A percentile compares a stretch with the other conserved stretches of the same genome.
phyloP scores from a whole-genome alignment of 2,113 vertebrate genomes.

The Ophthalmolycus amberensis region DNA sequence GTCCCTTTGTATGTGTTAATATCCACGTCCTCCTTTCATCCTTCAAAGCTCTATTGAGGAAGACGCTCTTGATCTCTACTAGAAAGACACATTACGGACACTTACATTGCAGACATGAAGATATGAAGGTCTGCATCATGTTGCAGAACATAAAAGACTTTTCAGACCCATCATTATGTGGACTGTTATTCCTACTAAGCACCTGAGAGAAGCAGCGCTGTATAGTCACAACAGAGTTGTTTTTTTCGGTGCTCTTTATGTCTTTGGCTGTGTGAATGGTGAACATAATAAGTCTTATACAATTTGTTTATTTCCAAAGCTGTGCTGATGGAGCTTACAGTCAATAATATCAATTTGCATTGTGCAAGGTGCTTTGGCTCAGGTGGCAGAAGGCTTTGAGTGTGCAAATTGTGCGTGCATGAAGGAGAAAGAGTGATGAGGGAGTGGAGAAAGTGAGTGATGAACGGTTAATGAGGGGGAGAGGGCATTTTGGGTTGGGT shows the following conservation, averaged over 20 bases:
- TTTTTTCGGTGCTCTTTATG: conserved; percentile 1
- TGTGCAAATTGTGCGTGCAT: conserved; percentile 8
- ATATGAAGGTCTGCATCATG: conserved; percentile 1
- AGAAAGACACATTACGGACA: conserved; percentile 29
- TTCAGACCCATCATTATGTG: conserved; percentile 31
- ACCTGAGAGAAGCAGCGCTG: conserved; percentile 14
- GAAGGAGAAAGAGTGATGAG: conserved; percentile 21
- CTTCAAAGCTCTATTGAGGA: conserved; percentile 31
- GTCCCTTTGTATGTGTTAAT: conserved; percentile 23
- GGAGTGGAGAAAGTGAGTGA: conserved; percentile 29
- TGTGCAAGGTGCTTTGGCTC: conserved; percentile 56
- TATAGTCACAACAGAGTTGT: background rate
- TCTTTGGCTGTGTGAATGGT: conserved; percentile 7
- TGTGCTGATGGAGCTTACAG: conserved; percentile 35
- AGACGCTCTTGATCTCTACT: conserved; percentile 44
- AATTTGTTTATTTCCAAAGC: conserved; percentile 41
- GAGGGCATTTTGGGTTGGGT: conserved; percentile 10
- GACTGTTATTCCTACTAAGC: conserved; percentile 23
- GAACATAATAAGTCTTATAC: conserved; percentile 38
- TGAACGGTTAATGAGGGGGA: conserved; percentile 16
- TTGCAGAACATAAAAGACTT: conserved; percentile 37
- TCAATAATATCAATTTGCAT: conserved; percentile 65
- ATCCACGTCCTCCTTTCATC: conserved; percentile 39
- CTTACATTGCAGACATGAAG: conserved; percentile 39
- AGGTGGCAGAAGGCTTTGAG: conserved; percentile 51